Evolutionary conservation across 1,140 invertebrate species (phyloP).

Genomic region (Vanessa tameamea): DNA sequence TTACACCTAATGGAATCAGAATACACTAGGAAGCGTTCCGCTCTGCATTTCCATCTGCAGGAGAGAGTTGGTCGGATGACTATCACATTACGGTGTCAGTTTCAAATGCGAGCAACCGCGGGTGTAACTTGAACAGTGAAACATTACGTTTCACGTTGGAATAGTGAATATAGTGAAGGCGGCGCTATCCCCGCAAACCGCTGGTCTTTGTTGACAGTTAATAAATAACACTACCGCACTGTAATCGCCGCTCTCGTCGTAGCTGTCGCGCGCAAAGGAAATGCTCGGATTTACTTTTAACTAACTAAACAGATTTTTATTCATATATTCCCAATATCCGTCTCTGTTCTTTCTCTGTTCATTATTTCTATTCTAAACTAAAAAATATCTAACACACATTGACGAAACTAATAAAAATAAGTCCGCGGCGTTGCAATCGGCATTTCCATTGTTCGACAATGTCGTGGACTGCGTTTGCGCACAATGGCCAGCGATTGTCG

Average conservation of each 20-base stretch:
- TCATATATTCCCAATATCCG: not conserved
- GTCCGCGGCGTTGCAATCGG: slow-evolving; percentile 48
- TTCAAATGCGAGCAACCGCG: slow-evolving; percentile 64
- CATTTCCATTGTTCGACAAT: slow-evolving; percentile 56
- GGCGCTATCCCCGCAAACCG: slow-evolving; percentile 60
- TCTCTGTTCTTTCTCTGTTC: not conserved
- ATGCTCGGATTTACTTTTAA: slow-evolving; percentile 18
- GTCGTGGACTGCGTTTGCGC: slow-evolving; percentile 42
- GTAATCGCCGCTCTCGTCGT: slow-evolving; percentile 57
- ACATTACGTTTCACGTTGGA: slow-evolving; percentile 48
- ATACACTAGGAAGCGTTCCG: slow-evolving; percentile 72
- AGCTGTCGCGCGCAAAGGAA: slow-evolving; percentile 25
- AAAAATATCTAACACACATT: slow-evolving; percentile 2
- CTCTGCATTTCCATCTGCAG: slow-evolving; percentile 71
- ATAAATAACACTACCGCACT: slow-evolving; percentile 54
- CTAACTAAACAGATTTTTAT: not conserved
- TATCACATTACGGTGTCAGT: slow-evolving; percentile 70
- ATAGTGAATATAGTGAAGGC: slow-evolving; percentile 41
- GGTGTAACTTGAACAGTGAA: slow-evolving; percentile 69
- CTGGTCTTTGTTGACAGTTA: slow-evolving; percentile 57
- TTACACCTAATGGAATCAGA: slow-evolving; percentile 39
- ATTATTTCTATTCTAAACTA: not conserved
- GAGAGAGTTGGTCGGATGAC: slow-evolving; percentile 67
- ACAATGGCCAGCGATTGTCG: slow-evolving; percentile 61
- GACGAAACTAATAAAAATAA: slow-evolving; percentile 55